phyloP scores from a whole-genome alignment of 1,140 invertebrate genomes.

The Pemphigus obesinymphae region DNA sequence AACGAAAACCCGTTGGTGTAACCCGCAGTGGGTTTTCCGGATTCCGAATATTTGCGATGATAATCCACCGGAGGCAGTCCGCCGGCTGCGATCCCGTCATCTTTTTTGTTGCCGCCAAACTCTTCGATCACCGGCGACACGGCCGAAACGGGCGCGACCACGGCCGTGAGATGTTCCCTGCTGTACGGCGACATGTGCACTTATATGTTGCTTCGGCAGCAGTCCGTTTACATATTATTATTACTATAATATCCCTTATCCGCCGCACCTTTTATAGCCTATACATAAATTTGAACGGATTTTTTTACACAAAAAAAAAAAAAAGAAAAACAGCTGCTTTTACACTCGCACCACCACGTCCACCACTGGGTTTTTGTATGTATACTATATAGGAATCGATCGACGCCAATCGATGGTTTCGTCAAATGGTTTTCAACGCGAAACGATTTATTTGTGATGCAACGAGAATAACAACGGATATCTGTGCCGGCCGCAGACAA shows the following conservation, averaged over 20 bases:
- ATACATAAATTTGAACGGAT: neutral
- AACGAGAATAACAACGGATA: neutral
- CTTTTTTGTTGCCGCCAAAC: constrained; percentile 1
- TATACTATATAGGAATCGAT: neutral
- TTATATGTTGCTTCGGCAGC: neutral
- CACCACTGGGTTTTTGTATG: neutral
- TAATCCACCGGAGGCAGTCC: neutral
- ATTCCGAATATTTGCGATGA: neutral
- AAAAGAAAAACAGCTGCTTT: neutral
- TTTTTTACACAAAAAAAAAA: too few species aligned
- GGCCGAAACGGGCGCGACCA: neutral
- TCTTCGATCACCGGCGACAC: constrained; percentile 27
- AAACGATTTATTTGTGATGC: neutral
- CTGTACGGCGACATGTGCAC: constrained; percentile 32
- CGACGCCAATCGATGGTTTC: neutral
- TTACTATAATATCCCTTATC: neutral
- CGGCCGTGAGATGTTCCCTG: constrained; percentile 19
- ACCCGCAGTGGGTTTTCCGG: neutral
- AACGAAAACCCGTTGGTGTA: constrained; percentile 26
- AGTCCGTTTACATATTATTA: neutral
- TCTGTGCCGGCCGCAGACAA: neutral
- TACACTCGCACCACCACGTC: neutral
- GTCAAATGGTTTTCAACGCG: neutral
- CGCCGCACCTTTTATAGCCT: neutral
- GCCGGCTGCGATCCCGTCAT: neutral